Conservation (phyloP, 1,140 invertebrate genomes). For the Homalodisca vitripennis region DNA sequence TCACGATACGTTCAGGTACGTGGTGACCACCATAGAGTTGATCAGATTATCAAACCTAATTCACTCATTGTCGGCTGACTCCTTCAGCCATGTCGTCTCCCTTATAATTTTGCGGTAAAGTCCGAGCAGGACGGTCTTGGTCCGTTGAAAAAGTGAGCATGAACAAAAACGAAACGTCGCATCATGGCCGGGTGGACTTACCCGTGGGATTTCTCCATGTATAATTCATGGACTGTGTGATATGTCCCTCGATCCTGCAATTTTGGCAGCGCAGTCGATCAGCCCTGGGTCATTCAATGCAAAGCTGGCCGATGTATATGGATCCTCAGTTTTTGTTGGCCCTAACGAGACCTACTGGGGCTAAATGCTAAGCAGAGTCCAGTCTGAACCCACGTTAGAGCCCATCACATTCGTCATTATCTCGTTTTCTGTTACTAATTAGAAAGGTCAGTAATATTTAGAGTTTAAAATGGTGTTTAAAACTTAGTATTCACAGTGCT, state of each 20-base stretch:
- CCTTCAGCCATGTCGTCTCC: too few species aligned
- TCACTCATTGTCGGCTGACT: too few species aligned
- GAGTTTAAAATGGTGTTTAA: too few species aligned
- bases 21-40: too few species aligned
- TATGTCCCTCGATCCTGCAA: constrained; percentile 8
- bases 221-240: constrained; percentile 17
- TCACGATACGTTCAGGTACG: too few species aligned
- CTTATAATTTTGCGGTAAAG: background rate
- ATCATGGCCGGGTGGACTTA: background rate
- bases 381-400: too few species aligned
- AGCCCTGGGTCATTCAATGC: constrained; percentile 13
- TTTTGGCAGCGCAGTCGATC: constrained; percentile 10
- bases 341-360: constrained; percentile 4
- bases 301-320: constrained; percentile 19
- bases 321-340: background rate
- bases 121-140: background rate
- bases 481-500: too few species aligned
- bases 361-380: background rate
- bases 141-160: background rate
- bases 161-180: background rate
- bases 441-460: too few species aligned
- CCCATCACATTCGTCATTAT: too few species aligned
- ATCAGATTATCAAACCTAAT: too few species aligned
- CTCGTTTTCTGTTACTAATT: too few species aligned
- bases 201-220: too few species aligned